phyloP scores from a whole-genome alignment of 2,888 invertebrate genomes.

The Diplolepis rosae region DNA sequence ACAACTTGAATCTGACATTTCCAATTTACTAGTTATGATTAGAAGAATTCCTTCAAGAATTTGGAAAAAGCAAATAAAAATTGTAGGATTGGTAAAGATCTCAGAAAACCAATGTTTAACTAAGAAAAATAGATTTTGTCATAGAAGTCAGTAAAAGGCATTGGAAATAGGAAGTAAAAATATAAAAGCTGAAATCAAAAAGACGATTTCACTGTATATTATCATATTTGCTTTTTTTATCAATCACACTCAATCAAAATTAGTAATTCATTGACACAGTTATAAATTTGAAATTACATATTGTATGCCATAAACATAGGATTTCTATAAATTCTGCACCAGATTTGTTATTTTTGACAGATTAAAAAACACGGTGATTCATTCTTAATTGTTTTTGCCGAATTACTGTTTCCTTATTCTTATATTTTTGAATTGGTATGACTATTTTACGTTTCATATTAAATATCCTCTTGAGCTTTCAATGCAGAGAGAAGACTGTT shows the following conservation, averaged over 20 bases:
- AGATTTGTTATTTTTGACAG: no score
- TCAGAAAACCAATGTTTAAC: no score
- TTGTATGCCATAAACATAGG: no score
- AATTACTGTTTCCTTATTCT: no score
- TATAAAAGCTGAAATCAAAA: neutral
- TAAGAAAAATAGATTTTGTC: neutral
- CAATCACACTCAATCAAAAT: neutral
- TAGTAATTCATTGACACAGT: neutral
- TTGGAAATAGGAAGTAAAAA: neutral
- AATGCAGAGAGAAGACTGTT: no score
- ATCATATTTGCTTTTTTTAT: neutral
- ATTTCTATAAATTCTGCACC: no score
- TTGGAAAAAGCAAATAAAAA: neutral
- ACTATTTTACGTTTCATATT: no score
- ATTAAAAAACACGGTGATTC: neutral
- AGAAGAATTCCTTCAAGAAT: neutral
- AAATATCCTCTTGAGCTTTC: no score
- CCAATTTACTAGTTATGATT: neutral
- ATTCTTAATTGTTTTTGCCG: no score
- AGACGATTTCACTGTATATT: neutral
- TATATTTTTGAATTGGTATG: no score
- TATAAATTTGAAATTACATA: neutral
- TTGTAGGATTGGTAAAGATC: neutral
- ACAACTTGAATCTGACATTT: neutral
- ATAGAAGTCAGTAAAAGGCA: neutral